Evolutionary conservation across 2,113 vertebrate species (phyloP).

Genomic region (Podilymbus podiceps): DNA sequence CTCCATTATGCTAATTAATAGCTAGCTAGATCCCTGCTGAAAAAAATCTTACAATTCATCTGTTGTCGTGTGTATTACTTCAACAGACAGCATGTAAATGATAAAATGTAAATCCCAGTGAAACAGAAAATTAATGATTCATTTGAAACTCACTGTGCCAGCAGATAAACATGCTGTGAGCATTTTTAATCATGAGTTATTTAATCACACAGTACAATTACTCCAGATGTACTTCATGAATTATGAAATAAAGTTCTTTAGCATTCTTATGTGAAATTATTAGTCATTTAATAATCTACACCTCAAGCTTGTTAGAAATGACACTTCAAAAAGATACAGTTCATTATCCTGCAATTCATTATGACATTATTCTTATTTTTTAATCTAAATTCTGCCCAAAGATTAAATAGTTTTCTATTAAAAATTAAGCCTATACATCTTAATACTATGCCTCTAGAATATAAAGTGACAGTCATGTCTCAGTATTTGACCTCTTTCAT

Average conservation of each 20-base stretch:
- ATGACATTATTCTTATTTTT: conserved; percentile 57
- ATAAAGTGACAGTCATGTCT: not conserved
- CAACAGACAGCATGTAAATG: conserved; percentile 66
- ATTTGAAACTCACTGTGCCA: conserved; percentile 61
- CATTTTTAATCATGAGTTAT: conserved; percentile 75
- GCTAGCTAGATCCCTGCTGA: conserved; percentile 43
- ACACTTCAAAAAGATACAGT: conserved; percentile 29
- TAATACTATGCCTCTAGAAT: not conserved
- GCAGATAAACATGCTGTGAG: conserved; percentile 71
- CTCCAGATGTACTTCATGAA: conserved; percentile 73
- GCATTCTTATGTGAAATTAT: conserved; percentile 59
- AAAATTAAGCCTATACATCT: not conserved
- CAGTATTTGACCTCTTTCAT: not conserved
- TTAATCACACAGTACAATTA: conserved; percentile 74
- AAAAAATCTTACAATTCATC: conserved; percentile 60
- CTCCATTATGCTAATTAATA: conserved; percentile 69
- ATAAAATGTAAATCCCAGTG: conserved; percentile 64
- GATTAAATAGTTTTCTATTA: conserved; percentile 44
- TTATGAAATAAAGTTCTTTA: conserved; percentile 74
- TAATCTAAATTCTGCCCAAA: conserved; percentile 38
- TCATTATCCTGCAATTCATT: conserved; percentile 58
- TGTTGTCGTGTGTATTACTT: conserved; percentile 55
- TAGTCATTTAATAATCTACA: conserved; percentile 71
- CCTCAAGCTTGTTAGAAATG: conserved; percentile 65
- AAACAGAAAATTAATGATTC: conserved; percentile 75